phyloP scores from a whole-genome alignment of 2,888 invertebrate species.

The Pardosa pseudoannulata region DNA sequence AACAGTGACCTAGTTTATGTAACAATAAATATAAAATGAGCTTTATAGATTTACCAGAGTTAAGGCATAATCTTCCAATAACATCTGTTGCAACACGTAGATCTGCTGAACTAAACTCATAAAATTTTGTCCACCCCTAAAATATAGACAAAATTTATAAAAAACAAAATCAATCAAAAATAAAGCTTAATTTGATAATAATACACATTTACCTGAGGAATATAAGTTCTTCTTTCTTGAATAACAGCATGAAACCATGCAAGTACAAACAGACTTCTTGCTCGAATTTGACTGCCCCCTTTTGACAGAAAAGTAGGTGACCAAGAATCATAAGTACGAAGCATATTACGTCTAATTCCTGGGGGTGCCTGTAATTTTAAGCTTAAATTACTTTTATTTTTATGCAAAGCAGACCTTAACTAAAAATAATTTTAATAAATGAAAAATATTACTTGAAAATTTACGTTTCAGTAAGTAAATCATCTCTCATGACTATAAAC shows the following conservation, averaged over 20 bases:
- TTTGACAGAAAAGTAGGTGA: slow-evolving; percentile 79
- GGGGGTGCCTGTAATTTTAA: slow-evolving; percentile 83
- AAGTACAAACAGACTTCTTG: slow-evolving; percentile 77
- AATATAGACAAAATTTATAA: neutral
- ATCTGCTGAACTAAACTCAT: slow-evolving; percentile 91
- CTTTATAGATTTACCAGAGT: too few species aligned
- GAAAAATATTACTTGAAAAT: too few species aligned
- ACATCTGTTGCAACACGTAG: slow-evolving; percentile 85
- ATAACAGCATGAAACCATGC: slow-evolving; percentile 93
- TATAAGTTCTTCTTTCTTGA: slow-evolving; percentile 91
- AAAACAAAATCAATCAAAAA: neutral
- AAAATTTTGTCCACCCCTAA: slow-evolving; percentile 91
- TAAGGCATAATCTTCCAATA: slow-evolving; percentile 79
- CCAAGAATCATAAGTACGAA: slow-evolving; percentile 86
- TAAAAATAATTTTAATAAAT: too few species aligned
- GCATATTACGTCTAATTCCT: slow-evolving; percentile 89
- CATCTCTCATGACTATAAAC: too few species aligned
- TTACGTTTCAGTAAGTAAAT: too few species aligned
- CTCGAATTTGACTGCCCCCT: slow-evolving; percentile 74
- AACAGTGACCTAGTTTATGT: too few species aligned
- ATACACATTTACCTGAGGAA: slow-evolving; percentile 82
- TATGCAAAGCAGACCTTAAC: too few species aligned
- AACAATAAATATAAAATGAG: too few species aligned
- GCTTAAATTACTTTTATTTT: too few species aligned
- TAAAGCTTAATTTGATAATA: neutral